Evolutionary conservation across 2,113 vertebrate genomes (phyloP).

Genomic region (Caloenas nicobarica): DNA sequence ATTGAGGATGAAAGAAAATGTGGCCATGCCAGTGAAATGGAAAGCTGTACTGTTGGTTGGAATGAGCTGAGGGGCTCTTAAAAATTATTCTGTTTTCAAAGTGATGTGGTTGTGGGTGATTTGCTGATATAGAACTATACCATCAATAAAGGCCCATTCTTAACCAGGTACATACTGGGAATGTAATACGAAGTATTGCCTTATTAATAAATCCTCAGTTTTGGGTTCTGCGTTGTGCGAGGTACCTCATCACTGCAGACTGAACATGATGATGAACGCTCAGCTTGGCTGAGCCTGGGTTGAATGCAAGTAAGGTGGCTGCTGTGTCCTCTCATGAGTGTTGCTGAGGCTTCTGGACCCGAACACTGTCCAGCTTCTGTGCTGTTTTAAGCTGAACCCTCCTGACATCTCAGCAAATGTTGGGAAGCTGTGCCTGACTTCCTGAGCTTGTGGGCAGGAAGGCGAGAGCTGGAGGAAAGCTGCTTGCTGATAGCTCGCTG

Average conservation of each 20-base stretch:
- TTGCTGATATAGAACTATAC: not conserved
- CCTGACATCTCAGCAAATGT: not conserved
- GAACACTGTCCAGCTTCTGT: not conserved
- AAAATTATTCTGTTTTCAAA: not conserved
- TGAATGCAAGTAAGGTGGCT: rapidly evolving
- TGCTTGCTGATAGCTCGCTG: not conserved
- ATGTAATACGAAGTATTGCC: not conserved
- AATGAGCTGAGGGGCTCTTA: not conserved
- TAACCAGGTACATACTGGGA: not conserved
- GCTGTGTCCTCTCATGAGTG: rapidly evolving
- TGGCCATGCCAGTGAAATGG: not conserved
- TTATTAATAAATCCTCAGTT: not conserved
- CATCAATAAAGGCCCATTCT: not conserved
- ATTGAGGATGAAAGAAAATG: not conserved
- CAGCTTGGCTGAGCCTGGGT: not conserved
- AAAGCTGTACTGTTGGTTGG: not conserved
- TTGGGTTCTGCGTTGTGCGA: not conserved
- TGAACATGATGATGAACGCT: not conserved
- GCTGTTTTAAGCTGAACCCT: not conserved
- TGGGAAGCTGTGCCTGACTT: not conserved
- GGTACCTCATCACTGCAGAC: not conserved
- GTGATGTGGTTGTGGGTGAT: not conserved
- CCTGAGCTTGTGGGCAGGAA: not conserved
- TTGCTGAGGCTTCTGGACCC: not conserved
- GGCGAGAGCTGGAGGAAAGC: not conserved